A percentile compares a stretch with the other conserved stretches of the same genome.
Evolutionary conservation across 2,113 vertebrate species (phyloP).

Genomic region (Xiphophorus maculatus): DNA sequence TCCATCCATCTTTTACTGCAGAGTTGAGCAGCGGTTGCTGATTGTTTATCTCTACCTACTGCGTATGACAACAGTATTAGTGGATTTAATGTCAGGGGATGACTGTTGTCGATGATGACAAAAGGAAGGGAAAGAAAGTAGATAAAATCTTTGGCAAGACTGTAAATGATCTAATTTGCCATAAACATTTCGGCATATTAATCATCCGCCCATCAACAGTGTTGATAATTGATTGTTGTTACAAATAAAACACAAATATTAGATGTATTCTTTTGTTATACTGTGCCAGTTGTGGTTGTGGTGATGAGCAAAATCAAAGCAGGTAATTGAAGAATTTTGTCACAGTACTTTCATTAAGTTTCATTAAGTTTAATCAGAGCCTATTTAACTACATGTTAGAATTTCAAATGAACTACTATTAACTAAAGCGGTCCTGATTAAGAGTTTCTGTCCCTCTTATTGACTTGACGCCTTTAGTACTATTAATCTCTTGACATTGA

Average conservation of each 20-base stretch:
- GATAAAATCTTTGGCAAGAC: not conserved
- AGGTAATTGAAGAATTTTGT: not conserved
- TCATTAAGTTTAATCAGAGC: not conserved
- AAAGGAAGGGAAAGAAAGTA: not conserved
- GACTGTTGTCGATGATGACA: not conserved
- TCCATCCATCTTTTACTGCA: not conserved
- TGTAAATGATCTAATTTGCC: not conserved
- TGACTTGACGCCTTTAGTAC: not conserved
- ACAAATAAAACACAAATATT: too few species aligned
- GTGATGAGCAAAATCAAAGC: not conserved
- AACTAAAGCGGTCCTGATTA: not conserved
- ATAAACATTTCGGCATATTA: not conserved
- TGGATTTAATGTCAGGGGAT: not conserved
- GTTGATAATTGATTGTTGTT: not conserved
- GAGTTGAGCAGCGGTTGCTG: not conserved
- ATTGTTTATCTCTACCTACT: not conserved
- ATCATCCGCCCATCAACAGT: not conserved
- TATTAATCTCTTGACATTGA: not conserved
- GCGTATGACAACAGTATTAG: not conserved
- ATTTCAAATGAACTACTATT: not conserved
- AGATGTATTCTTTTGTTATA: not conserved
- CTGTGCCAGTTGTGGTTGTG: too few species aligned
- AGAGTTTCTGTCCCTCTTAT: not conserved
- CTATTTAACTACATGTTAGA: not conserved
- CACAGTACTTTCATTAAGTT: not conserved